phyloP scores from a whole-genome alignment of 1,140 invertebrate species.

The Helicoverpa zea region DNA sequence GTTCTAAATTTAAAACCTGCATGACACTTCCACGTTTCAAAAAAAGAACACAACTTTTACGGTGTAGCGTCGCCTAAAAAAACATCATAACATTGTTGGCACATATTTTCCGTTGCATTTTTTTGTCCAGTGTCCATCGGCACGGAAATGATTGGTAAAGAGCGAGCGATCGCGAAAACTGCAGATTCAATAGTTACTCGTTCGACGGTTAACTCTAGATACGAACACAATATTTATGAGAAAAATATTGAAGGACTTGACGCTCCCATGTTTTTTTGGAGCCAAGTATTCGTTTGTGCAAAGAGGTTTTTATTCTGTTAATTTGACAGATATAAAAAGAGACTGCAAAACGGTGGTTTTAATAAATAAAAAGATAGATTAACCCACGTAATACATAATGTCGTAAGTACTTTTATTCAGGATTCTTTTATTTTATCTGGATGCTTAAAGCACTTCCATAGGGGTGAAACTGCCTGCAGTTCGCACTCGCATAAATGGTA shows the following conservation, averaged over 20 bases:
- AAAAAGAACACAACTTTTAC: not conserved
- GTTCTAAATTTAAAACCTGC: too few species aligned
- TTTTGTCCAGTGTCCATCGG: conserved; percentile 3
- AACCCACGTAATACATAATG: too few species aligned
- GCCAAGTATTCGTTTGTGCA: too few species aligned
- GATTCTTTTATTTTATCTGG: too few species aligned
- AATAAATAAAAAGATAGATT: too few species aligned
- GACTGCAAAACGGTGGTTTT: too few species aligned
- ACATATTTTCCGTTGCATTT: conserved; percentile 27
- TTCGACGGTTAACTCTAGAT: not conserved
- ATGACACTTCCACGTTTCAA: not conserved
- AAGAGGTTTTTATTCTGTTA: too few species aligned
- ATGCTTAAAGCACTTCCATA: too few species aligned
- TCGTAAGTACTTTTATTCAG: too few species aligned
- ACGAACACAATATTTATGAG: conserved; percentile 18
- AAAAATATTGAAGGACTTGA: not conserved
- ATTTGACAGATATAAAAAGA: too few species aligned
- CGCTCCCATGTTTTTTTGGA: not conserved
- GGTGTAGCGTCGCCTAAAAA: conserved; percentile 1
- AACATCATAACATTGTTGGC: not conserved
- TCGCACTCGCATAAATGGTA: too few species aligned
- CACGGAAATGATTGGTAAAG: conserved; percentile 37
- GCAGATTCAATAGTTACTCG: conserved; percentile 30
- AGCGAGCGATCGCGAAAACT: conserved; percentile 11
- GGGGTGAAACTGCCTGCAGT: too few species aligned